Percentiles rank a stretch among this genome's conserved stretches.
These are phyloP conservation scores for Cosmia pyralina DNA, from an alignment of 2,888 invertebrate genomes.

Conservation along the genomic window DNA sequence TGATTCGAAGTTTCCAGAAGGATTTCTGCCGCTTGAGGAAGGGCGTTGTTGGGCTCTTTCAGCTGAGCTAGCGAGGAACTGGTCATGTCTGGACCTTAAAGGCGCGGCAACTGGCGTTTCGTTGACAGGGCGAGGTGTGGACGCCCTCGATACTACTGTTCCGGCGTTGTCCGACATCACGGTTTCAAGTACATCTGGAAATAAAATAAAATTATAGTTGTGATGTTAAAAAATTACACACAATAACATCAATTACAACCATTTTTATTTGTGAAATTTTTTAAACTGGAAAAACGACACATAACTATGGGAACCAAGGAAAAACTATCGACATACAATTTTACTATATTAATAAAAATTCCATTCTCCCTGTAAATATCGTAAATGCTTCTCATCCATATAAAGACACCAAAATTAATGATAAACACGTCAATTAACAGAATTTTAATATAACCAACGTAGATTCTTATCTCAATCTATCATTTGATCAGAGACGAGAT, in stretches of 20 bases:
- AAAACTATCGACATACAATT: constrained; percentile 9
- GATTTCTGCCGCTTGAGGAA: constrained; percentile 88
- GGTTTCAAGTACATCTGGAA: constrained; percentile 82
- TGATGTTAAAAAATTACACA: background rate
- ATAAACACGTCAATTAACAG: constrained; percentile 56
- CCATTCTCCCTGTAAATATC: constrained; percentile 13
- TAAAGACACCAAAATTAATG: constrained; percentile 33
- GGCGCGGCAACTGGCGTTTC: constrained; percentile 86
- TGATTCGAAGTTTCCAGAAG: constrained; percentile 91
- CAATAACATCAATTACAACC: background rate
- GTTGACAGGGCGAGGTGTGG: constrained; percentile 86
- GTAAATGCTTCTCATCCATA: constrained; percentile 21
- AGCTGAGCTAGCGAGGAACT: constrained; percentile 90
- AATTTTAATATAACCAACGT: constrained; percentile 50
- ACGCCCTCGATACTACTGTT: constrained; percentile 86
- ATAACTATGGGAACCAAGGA: constrained; percentile 16
- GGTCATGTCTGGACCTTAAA: constrained; percentile 90
- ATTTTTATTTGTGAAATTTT: too few relatives aligned
- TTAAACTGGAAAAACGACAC: background rate
- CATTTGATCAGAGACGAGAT: constrained; percentile 73
- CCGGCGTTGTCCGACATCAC: constrained; percentile 88
- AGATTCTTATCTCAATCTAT: constrained; percentile 78
- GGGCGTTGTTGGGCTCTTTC: constrained; percentile 86
- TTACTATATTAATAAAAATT: constrained; percentile 13
- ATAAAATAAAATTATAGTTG: constrained; percentile 58